Base-by-base conservation (phyloP, 1,140 invertebrate genomes). In the Andricus grossulariae region DNA sequence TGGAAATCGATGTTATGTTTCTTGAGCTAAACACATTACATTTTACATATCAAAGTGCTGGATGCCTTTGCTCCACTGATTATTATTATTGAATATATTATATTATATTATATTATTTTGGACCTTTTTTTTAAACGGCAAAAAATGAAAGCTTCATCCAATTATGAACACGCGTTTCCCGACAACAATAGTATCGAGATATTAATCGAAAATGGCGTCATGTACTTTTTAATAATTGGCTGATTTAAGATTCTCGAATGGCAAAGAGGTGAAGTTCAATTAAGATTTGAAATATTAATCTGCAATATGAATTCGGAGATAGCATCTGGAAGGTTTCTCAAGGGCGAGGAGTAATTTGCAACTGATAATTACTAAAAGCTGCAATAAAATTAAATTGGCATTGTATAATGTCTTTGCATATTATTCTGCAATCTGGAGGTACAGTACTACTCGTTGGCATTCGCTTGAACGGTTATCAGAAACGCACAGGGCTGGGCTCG, bases 381-480 rank as follows among this genome's bases (percentile, higher is more conserved):
- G 32, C 25, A 25, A 66, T 66, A 45, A 66, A 66, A 66, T 66
- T 66, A 66, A 66, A 66, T 66, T 66, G 60, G 60, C n/a, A 45
- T 39, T 66, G 32, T 66, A 32, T 13, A 66, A 66, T 21, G n/a
- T n/a, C 60, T 66, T 45, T 66, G 25, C 32, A 66, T 16, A 66
- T 66, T 39, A 66, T 60, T 60, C 25, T 60, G 57, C 25, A 60
- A 60, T 60, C 13, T 60, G 16, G 16, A 66, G 32, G 60, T 66
- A 60, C 57, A 39, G 25, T 32, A 66, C 25, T 32, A 66, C 60
- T 66, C 15, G 21, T 12, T 66, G 25, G 57, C 57, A 60, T 60
- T 66, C 32, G 60, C 32, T 16, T 66, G 25, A 16, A 66, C 60
- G 60, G 39, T 66, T 66, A 66, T 66, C 60, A 11, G 39, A 45